Evolutionary conservation across 2,888 invertebrate species (phyloP).

Genomic region (Gisinianus flammeolus): DNA sequence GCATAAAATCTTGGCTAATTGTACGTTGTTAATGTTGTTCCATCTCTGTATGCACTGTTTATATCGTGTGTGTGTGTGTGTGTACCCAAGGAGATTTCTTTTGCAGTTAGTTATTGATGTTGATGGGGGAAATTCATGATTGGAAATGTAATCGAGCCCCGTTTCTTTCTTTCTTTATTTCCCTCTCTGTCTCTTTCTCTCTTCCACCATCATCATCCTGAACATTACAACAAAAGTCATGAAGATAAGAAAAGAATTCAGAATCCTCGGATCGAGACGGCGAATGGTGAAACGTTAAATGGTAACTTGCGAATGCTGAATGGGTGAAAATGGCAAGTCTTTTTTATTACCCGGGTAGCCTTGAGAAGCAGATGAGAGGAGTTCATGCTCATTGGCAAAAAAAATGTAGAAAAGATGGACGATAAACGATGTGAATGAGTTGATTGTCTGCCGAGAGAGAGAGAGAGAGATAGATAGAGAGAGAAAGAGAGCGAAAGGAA

Average conservation of each 20-base stretch:
- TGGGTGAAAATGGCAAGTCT: background rate
- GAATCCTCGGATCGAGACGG: background rate
- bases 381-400: background rate
- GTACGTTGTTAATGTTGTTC: background rate
- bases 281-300: background rate
- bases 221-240: background rate
- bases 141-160: background rate
- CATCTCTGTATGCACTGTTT: too few species aligned
- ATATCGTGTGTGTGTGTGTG: background rate
- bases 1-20: background rate
- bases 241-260: background rate
- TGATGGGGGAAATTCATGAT: background rate
- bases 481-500: background rate
- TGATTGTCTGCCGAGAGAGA: background rate
- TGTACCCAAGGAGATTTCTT: too few species aligned
- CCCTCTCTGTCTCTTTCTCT: constrained; percentile 16
- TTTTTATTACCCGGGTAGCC: constrained; percentile 6
- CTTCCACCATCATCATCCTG: background rate
- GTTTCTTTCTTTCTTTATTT: constrained; percentile 33
- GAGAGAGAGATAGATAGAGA: too few species aligned
- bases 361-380: background rate
- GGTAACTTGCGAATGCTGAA: background rate
- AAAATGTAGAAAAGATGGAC: too few species aligned
- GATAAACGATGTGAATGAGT: background rate
- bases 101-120: too few species aligned